These are phyloP conservation scores for Nymphalis io DNA, from an alignment of 1,140 invertebrate species.

Conservation along the genomic window DNA sequence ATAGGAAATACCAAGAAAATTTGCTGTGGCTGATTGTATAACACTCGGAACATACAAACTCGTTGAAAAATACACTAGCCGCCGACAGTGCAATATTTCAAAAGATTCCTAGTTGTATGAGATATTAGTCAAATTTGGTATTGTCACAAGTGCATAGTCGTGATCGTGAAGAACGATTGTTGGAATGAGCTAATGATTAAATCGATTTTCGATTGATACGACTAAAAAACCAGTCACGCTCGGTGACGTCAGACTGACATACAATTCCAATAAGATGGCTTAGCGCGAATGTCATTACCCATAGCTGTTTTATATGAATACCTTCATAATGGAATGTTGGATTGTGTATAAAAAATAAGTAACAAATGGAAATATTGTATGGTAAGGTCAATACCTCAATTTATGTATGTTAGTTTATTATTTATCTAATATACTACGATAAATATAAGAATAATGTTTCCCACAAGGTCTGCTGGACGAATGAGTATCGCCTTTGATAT, in stretches of 20 bases:
- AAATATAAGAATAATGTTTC: conserved; percentile 25
- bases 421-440: conserved; percentile 26
- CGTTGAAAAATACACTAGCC: conserved; percentile 1
- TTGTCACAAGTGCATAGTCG: conserved; percentile 16
- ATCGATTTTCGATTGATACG: conserved; percentile 6
- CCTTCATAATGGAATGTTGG: background rate
- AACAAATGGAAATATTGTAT: conserved; percentile 13
- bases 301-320: background rate
- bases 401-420: conserved; percentile 23
- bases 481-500: conserved; percentile 1
- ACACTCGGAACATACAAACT: too few species aligned
- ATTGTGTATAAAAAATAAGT: background rate
- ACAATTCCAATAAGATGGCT: background rate
- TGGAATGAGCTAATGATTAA: conserved; percentile 16
- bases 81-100: background rate
- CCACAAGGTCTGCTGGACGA: conserved; percentile 22
- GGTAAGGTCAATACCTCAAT: conserved; percentile 19
- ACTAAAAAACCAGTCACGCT: conserved; percentile 17
- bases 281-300: background rate
- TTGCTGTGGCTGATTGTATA: too few species aligned
- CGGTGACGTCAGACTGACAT: conserved; percentile 4
- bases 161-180: conserved; percentile 15
- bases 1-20: too few species aligned
- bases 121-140: conserved; percentile 4
- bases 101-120: background rate